Base-by-base conservation (phyloP, 1,140 invertebrate genomes). In the Achatina immaculata region DNA sequence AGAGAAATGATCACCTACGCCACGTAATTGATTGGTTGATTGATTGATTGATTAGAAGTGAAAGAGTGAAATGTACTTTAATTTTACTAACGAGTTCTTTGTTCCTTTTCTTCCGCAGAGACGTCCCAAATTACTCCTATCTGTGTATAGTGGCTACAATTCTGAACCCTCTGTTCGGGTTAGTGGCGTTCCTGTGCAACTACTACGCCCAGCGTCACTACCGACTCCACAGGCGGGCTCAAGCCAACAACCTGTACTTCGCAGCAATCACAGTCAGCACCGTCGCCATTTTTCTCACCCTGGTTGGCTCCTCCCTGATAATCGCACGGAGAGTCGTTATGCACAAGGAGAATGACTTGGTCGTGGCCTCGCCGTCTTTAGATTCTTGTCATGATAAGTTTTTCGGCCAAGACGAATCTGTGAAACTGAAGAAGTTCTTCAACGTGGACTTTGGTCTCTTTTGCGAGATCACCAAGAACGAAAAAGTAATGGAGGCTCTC, bases 231-330 rank as follows among this genome's bases (percentile, higher is more conserved):
- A 36, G 28, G 2, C 40, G 24, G 0, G 51, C n/a, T 6, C 31
- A 51, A 16, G 74, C 74, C 31, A 76, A 76, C 74, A 76, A 76
- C 36, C 28, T 76, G 2, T 76, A 76, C 51, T 51, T 76, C 16
- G 48, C 55, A 1, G 42, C 55, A 34, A 76, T 76, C 51, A 58
- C 36, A 48, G 21, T 76, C 48, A 76, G 74, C 74, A 58, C 74
- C 0, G 16, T 45, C 1, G 51, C 38, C 42, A 76, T 76, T 14
- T 76, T 76, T 45, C 34, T 62, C 9, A 76, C 51, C 31, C 19
- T 76, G 43, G 51, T 62, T 16, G 55, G 48, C 19, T 16, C 51
- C 28, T 24, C 24, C 9, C 11, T 76, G 16, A 34, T 76, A 21
- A 34, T 62, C 48, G 42, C 36, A 0, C 74, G 62, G 34, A 9